Percentiles rank a stretch among this genome's conserved stretches.
Evolutionary conservation across 2,888 invertebrate species (phyloP).

Genomic region (Diarsia dahlii): DNA sequence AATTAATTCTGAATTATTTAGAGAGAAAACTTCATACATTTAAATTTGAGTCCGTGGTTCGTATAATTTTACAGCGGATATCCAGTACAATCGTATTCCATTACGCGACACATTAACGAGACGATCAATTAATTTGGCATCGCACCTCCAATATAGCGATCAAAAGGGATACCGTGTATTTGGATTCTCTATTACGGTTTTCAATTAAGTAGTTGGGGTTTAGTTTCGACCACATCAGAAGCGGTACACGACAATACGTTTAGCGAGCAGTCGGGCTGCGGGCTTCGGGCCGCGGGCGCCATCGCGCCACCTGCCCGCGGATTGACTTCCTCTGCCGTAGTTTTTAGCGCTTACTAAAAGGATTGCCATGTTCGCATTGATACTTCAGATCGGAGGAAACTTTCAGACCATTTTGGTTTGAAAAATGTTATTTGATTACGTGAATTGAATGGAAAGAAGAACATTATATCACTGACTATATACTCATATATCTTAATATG

Average conservation of each 20-base stretch:
- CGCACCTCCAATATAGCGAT: constrained; percentile 81
- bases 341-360: constrained; percentile 88
- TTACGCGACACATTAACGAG: constrained; percentile 72
- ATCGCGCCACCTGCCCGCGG: constrained; percentile 75
- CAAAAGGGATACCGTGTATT: constrained; percentile 88
- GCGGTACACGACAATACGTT: constrained; percentile 89
- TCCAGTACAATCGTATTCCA: constrained; percentile 72
- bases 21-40: constrained; percentile 69
- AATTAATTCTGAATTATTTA: constrained; percentile 85
- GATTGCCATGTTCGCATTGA: constrained; percentile 88
- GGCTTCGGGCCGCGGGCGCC: constrained; percentile 72
- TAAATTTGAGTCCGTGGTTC: constrained; percentile 60
- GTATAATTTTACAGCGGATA: constrained; percentile 56
- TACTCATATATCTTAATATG: background rate
- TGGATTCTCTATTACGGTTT: constrained; percentile 86
- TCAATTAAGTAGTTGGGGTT: constrained; percentile 89
- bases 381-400: constrained; percentile 77
- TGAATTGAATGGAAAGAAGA: constrained; percentile 22
- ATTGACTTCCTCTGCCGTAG: constrained; percentile 84
- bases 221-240: constrained; percentile 85
- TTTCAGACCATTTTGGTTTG: constrained; percentile 61
- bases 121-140: constrained; percentile 80
- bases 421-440: constrained; percentile 48
- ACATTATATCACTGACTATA: background rate
- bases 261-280: constrained; percentile 76